A percentile compares a stretch with the other conserved stretches of the same genome.
phyloP scores from a whole-genome alignment of 2,797 vertebrate species.

The Eurystomus glaucurus region DNA sequence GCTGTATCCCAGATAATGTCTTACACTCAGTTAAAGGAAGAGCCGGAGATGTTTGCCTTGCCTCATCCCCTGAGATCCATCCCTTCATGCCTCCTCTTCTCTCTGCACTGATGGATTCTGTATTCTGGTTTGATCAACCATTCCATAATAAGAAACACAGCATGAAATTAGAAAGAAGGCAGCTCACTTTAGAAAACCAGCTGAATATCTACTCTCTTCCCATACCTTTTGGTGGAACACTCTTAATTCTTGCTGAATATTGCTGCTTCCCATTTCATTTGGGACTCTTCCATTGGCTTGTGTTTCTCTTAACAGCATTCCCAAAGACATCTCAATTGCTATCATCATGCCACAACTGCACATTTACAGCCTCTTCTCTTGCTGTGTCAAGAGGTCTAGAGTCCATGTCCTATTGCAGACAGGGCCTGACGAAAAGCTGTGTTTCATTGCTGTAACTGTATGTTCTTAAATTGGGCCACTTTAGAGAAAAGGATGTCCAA shows the following conservation, averaged over 20 bases:
- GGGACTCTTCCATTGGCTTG: not conserved
- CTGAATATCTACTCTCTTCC: not conserved
- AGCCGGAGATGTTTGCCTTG: not conserved
- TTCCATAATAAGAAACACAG: not conserved
- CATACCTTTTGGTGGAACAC: not conserved
- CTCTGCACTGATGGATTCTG: not conserved
- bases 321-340: not conserved
- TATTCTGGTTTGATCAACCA: not conserved
- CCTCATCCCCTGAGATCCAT: not conserved
- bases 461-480: not conserved
- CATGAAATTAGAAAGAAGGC: not conserved
- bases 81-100: not conserved
- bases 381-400: not conserved
- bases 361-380: not conserved
- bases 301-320: not conserved
- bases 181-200: not conserved
- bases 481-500: not conserved
- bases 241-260: not conserved
- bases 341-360: accelerated
- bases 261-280: not conserved
- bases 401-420: not conserved
- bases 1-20: not conserved
- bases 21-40: not conserved
- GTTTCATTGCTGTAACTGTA: not conserved
- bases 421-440: not conserved